A percentile compares a stretch with the other conserved stretches of the same genome.
phyloP scores from a whole-genome alignment of 1,140 invertebrate species.

The Aleiodes sp. region DNA sequence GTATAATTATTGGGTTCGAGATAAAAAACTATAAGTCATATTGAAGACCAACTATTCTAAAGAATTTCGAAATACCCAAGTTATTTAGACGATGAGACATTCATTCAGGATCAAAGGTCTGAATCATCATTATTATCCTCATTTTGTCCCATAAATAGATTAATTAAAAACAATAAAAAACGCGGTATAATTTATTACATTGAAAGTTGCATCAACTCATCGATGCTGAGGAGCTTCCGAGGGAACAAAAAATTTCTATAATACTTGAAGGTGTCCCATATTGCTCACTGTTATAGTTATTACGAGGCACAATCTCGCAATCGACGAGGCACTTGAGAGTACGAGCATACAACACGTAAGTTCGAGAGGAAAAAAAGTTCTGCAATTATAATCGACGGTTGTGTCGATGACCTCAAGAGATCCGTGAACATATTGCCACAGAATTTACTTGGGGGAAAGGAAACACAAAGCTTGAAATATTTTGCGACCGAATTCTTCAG shows the following conservation, averaged over 20 bases:
- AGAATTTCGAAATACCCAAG: too few relatives aligned
- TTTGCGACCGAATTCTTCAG: background rate
- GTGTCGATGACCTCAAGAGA: conserved; percentile 23
- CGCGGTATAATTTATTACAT: too few relatives aligned
- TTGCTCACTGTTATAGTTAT: conserved; percentile 20
- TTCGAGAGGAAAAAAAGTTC: conserved; percentile 10
- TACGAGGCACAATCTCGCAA: conserved; percentile 17
- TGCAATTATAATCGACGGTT: conserved; percentile 21
- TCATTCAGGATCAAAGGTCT: too few relatives aligned
- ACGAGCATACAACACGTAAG: background rate
- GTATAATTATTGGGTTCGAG: too few relatives aligned
- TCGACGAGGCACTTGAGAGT: background rate
- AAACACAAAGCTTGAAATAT: background rate
- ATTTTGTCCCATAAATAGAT: too few relatives aligned
- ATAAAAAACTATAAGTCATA: too few relatives aligned
- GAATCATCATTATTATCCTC: too few relatives aligned
- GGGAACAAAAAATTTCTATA: background rate
- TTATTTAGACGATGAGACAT: too few relatives aligned
- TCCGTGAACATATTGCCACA: conserved; percentile 7
- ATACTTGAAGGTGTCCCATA: conserved; percentile 17
- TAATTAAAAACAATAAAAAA: too few relatives aligned
- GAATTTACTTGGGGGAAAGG: background rate
- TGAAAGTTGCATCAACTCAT: too few relatives aligned
- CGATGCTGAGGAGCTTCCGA: background rate
- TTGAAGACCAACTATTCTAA: too few relatives aligned